Evolutionary conservation across 2,113 vertebrate species (phyloP).

Genomic region (Xiphophorus hellerii): DNA sequence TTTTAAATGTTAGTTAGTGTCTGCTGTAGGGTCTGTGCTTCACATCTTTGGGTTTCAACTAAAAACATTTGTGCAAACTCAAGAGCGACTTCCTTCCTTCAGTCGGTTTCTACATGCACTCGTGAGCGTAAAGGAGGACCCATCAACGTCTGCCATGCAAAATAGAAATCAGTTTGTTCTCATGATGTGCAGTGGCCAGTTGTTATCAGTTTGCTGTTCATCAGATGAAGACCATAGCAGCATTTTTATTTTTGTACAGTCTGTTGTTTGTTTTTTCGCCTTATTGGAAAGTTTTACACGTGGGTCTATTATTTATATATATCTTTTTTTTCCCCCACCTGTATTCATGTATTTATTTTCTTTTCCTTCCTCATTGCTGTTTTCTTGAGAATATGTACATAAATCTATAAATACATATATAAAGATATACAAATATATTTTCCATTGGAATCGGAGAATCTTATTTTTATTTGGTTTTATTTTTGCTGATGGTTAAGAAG

Average conservation of each 20-base stretch:
- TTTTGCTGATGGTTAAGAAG: conserved; percentile 77
- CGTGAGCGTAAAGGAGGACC: conserved; percentile 34
- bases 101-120: conserved; percentile 52
- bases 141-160: conserved; percentile 49
- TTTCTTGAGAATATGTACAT: conserved; percentile 79
- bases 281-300: conserved; percentile 71
- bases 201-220: conserved; percentile 71
- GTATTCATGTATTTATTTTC: conserved; percentile 21
- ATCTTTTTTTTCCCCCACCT: not conserved
- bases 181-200: conserved; percentile 76
- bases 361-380: conserved; percentile 72
- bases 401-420: conserved; percentile 83
- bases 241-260: conserved; percentile 77
- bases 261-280: conserved; percentile 62
- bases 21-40: conserved; percentile 61
- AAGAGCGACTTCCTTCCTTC: conserved; percentile 36
- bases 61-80: conserved; percentile 24
- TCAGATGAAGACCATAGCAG: conserved; percentile 74
- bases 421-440: conserved; percentile 85
- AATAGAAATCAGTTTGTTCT: conserved; percentile 50
- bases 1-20: conserved; percentile 56
- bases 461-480: conserved; percentile 82
- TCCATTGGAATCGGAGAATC: conserved; percentile 82
- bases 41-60: conserved; percentile 43
- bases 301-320: conserved; percentile 49